A percentile compares a stretch with the other conserved stretches of the same genome.
Evolutionary conservation across 2,888 invertebrate species (phyloP).

Genomic region (Nebria salina): DNA sequence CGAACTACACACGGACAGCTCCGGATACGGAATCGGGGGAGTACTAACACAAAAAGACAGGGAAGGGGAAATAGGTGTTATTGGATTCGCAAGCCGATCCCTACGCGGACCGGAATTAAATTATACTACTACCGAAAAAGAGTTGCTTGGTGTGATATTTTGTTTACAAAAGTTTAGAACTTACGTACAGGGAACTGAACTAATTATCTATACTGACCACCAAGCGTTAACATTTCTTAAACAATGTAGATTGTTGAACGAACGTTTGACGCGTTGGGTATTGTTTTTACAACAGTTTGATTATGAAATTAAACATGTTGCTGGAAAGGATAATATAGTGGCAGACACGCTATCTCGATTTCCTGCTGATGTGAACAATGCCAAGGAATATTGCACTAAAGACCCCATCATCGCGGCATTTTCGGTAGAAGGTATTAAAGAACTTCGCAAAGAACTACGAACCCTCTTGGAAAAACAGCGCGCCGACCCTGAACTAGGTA

Average conservation of each 20-base stretch:
- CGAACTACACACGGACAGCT: conserved; percentile 44
- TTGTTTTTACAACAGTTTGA: conserved; percentile 45
- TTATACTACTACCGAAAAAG: conserved; percentile 31
- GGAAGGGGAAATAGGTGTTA: conserved; percentile 36
- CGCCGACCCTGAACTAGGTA: neutral
- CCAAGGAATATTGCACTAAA: neutral
- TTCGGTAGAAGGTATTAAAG: neutral
- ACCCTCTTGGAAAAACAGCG: neutral
- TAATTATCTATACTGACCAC: conserved; percentile 44
- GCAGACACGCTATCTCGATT: conserved; percentile 46
- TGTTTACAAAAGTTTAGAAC: conserved; percentile 20
- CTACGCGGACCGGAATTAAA: conserved; percentile 43
- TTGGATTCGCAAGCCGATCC: conserved; percentile 50
- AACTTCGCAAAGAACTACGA: neutral
- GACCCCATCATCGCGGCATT: conserved; percentile 9
- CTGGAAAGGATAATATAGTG: conserved; percentile 37
- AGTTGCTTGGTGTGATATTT: neutral
- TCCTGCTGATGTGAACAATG: conserved; percentile 19
- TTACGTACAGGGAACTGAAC: conserved; percentile 19
- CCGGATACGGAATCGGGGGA: conserved; percentile 2
- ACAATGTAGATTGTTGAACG: conserved; percentile 36
- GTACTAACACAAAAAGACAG: conserved; percentile 20
- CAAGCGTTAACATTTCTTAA: conserved; percentile 43
- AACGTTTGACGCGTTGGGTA: conserved; percentile 44
- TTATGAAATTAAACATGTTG: conserved; percentile 29